These are phyloP conservation scores for Petrocephalus zakoni DNA, from an alignment of 2,113 vertebrate species.

Conservation along the genomic window DNA sequence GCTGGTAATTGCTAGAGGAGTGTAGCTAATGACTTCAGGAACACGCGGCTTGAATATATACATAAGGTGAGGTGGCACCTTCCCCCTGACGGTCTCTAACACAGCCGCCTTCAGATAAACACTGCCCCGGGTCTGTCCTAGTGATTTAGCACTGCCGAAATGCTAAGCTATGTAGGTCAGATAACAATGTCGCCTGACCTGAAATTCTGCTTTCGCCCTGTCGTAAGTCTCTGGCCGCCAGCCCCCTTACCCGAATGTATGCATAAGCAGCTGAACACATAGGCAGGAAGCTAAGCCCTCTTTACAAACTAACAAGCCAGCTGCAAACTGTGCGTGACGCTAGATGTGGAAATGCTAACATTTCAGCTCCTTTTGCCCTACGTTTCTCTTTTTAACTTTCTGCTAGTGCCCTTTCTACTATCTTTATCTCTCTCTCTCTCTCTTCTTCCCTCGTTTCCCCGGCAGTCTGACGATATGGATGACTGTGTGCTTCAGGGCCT, in stretches of 20 bases:
- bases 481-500: constrained; percentile 95
- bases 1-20: not conserved
- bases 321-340: not conserved
- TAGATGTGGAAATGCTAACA: constrained; percentile 24
- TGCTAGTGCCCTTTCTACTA: constrained; percentile 1
- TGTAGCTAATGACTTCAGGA: not conserved
- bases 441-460: constrained; percentile 56
- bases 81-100: not conserved
- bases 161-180: not conserved
- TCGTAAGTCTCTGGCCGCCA: not conserved
- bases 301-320: constrained; percentile 15
- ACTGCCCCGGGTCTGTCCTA: not conserved
- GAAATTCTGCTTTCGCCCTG: not conserved
- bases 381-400: constrained; percentile 31
- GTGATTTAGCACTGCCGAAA: not conserved
- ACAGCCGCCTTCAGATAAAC: not conserved
- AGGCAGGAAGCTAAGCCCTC: constrained; percentile 14
- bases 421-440: constrained; percentile 31
- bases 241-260: not conserved
- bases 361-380: constrained; percentile 17
- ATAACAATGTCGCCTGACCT: constrained; percentile 7
- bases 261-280: not conserved
- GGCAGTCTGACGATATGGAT: constrained; percentile 92
- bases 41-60: not conserved
- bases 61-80: not conserved